A percentile compares a stretch with the other conserved stretches of the same genome.
These are phyloP conservation scores for Ophioderma brevispina DNA, from an alignment of 35 echinoderm and acorn worm genomes.

Conservation along the genomic window DNA sequence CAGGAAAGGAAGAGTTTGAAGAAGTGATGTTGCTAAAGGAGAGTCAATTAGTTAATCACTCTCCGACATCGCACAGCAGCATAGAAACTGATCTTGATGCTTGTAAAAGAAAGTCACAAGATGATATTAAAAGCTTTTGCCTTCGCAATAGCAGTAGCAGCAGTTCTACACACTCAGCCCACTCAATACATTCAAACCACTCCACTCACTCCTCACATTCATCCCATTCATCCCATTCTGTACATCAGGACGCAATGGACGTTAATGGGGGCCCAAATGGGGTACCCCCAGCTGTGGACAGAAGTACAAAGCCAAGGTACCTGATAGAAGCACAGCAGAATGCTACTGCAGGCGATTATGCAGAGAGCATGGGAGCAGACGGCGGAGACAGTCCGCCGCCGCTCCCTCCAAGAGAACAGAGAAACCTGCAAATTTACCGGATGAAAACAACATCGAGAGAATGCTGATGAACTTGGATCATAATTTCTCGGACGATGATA, in stretches of 20 bases:
- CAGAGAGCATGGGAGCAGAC: slow-evolving; percentile 7
- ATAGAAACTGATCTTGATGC: slow-evolving; percentile 1
- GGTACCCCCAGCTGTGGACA: neutral
- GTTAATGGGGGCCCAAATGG: neutral
- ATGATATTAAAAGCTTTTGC: neutral
- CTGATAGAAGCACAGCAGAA: neutral
- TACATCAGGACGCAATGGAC: neutral
- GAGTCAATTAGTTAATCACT: neutral
- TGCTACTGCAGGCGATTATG: neutral
- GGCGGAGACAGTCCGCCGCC: neutral
- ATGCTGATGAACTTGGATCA: neutral
- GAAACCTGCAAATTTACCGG: neutral
- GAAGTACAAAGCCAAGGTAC: slow-evolving; percentile 9
- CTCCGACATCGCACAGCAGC: slow-evolving; percentile 1
- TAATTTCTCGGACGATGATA: slow-evolving; percentile 8
- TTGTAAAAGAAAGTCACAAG: slow-evolving; percentile 6
- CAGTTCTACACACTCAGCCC: slow-evolving; percentile 8
- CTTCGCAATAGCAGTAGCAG: slow-evolving; percentile 8
- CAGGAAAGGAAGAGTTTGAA: neutral
- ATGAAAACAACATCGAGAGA: neutral
- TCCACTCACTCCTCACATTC: neutral
- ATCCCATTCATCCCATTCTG: neutral
- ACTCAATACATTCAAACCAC: slow-evolving; percentile 14
- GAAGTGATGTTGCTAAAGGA: neutral
- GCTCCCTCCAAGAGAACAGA: neutral